Evolutionary conservation across 2,113 vertebrate genomes (phyloP), one percentile per base, ranked within the genome.

Genomic region (Monarcha castaneiventris): DNA sequence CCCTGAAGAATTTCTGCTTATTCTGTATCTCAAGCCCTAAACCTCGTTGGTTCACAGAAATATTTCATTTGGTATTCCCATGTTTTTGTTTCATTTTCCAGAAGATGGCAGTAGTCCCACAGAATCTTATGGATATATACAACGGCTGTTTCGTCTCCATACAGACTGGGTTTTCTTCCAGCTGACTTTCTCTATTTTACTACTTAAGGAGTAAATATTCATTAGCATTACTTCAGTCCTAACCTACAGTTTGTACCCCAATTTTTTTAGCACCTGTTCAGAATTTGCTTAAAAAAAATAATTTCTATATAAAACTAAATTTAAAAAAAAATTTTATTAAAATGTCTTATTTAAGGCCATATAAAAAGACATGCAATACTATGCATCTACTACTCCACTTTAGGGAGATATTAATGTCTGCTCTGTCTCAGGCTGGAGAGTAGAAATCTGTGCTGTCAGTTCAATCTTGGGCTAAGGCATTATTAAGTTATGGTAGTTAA

Each of bases 31-130:
- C 35, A 91, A 67, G 52, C 16, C 10, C 23, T 49, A 78, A 91
- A 68, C 7, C 6, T 64, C 0, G 0, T 19, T 18, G 23, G 2
- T 32, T 39, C 14, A 8, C 2, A 4, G 3, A 55, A 73, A 4
- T 22, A 33, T 72, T 63, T 48, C 0, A 1, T 27, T 52, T n/a
- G 30, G 26, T 7, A 7, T 23, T 48, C 23, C 4, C 3, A 0
- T 55, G 49, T 15, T 26, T 52, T 67, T 23, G 25, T 35, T 43
- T 43, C 49, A 10, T 3, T 1, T 11, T 51, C 97, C 98, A 97
- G 96, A 94, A 97, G 98, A 75, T 97, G 98, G 98, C 97, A 95
- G 94, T 19, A 96, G 43, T 20, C 44, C 37, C 96, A 94, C 32
- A 90, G 23, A 20, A 23, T 94, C 97, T 39, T 35, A 41, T 23